Evolutionary conservation across 2,797 vertebrate genomes (phyloP), one percentile per base, ranked within the genome.

Genomic region (Bucorvus abyssinicus): DNA sequence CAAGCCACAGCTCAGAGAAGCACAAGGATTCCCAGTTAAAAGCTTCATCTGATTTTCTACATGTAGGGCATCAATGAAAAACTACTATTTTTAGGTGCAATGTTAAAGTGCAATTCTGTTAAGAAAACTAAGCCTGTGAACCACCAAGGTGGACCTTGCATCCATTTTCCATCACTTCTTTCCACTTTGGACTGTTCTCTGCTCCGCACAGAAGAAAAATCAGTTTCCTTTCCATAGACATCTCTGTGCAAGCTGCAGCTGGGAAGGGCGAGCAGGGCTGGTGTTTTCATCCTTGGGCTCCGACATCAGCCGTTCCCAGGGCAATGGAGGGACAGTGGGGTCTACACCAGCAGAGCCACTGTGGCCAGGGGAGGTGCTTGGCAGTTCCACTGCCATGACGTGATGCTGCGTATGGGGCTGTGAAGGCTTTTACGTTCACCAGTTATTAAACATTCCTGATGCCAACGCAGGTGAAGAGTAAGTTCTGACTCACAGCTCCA

Each of bases 401-500:
- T 30, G 79, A 77, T 80, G 69, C 87, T 65, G 59, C 1, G 0
- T n/a, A 20, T 0, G 1, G 52, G 55, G 45, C 87, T 34, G 69
- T 6, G 29, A 36, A 64, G 44, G 26, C 55, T 83, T 67, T 59
- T 71, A 19, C 4, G 8, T 40, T 30, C 61, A 34, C 68, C 22
- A 10, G 55, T 79, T 68, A 64, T 12, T 63, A 82, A 91, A 84
- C 16, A 5, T 23, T 82, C 65, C 82, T 93, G 94, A 38, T 83
- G 86, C 68, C 3, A 0, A 9, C 7, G 4, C 36, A 10, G 30
- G 24, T 32, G 70, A 67, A 59, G 80, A 68, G 52, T 56, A n/a
- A 80, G 53, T 45, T 71, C 60, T 94, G 75, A 86, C 71, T 94
- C 84, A 64, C 44, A 5, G 10, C 84, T 94, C 87, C 64, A 9